Evolutionary conservation across 2,888 invertebrate genomes (phyloP).

Genomic region (Tanypteryx hageni): DNA sequence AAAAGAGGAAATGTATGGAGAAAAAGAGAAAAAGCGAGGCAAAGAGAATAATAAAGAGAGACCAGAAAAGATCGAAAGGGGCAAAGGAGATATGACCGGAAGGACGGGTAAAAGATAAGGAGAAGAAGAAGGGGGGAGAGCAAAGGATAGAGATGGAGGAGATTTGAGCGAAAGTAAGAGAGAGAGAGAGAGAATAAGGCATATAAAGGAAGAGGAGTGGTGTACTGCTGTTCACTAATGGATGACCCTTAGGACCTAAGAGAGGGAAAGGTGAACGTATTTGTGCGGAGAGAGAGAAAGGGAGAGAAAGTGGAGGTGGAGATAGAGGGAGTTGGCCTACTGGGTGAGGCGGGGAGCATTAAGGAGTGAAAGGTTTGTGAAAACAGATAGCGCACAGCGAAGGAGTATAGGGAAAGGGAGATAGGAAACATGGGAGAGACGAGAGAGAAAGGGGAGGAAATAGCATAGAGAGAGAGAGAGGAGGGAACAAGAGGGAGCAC

Average conservation of each 20-base stretch:
- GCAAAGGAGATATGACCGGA: background rate
- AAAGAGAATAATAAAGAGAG: no score
- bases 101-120: background rate
- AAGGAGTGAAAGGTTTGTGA: background rate
- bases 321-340: background rate
- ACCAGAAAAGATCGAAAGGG: no score
- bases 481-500: background rate
- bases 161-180: background rate
- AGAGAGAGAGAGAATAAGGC: background rate
- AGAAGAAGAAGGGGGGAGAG: background rate
- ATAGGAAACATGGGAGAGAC: background rate
- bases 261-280: slow-evolving; percentile 65
- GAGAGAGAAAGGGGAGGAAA: background rate
- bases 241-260: slow-evolving; percentile 55
- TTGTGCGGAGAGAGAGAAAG: slow-evolving; percentile 26
- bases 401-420: background rate
- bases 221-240: slow-evolving; percentile 34
- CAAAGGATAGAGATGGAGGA: background rate
- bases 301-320: background rate
- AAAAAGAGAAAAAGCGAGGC: no score
- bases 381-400: background rate
- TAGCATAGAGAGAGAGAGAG: background rate
- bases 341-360: background rate
- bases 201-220: slow-evolving; percentile 5
- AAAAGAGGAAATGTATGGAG: background rate